Evolutionary conservation across 2,888 invertebrate genomes (phyloP).

Genomic region (Carcina quercana): DNA sequence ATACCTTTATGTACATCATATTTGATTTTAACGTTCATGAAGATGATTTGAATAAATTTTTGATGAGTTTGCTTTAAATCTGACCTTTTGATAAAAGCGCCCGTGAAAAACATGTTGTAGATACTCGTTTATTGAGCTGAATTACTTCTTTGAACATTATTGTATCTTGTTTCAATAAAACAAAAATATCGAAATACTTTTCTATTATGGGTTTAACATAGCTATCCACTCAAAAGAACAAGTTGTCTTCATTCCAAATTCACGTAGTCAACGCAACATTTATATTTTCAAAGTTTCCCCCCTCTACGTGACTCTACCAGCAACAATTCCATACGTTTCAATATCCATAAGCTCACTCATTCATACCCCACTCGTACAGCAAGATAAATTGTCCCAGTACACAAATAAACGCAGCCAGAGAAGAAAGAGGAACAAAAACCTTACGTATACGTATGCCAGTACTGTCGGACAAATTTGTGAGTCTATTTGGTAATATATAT

Average conservation of each 20-base stretch:
- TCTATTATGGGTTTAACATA: too few relatives aligned
- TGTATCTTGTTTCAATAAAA: too few relatives aligned
- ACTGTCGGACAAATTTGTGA: slow-evolving; percentile 15
- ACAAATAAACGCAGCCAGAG: slow-evolving; percentile 60
- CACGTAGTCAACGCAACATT: slow-evolving; percentile 5
- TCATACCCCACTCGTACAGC: slow-evolving; percentile 57
- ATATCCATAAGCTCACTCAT: slow-evolving; percentile 58
- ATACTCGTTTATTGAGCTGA: too few relatives aligned
- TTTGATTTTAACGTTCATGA: too few relatives aligned
- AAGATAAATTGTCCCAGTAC: slow-evolving; percentile 66
- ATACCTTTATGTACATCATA: too few relatives aligned
- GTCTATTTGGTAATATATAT: too few relatives aligned
- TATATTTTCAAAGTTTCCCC: slow-evolving; percentile 9
- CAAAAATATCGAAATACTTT: neutral
- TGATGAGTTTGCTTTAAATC: too few relatives aligned
- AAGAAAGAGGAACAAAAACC: slow-evolving; percentile 54
- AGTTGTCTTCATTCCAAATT: slow-evolving; percentile 8
- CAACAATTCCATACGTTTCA: slow-evolving; percentile 42
- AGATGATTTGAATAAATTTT: too few relatives aligned
- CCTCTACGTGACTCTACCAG: slow-evolving; percentile 19
- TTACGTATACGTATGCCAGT: slow-evolving; percentile 25
- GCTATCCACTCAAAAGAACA: too few relatives aligned
- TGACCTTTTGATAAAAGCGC: too few relatives aligned
- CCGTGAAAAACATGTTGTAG: too few relatives aligned
- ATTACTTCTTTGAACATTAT: too few relatives aligned